Evolutionary conservation across 2,113 vertebrate genomes (phyloP), one percentile per base, ranked within the genome.

Genomic region (Ploceus nigricollis): DNA sequence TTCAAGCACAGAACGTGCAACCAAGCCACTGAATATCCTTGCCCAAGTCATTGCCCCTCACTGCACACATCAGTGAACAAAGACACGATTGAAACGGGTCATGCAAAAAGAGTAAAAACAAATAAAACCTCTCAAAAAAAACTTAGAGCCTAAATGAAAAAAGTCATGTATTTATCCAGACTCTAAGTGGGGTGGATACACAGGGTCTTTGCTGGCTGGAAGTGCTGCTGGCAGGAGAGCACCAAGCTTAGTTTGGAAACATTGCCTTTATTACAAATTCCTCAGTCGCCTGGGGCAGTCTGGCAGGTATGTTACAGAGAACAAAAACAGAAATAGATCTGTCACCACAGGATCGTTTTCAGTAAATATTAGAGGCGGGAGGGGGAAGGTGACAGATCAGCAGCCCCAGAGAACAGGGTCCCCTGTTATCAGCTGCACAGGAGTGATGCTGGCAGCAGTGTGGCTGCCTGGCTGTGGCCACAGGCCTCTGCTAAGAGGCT

Each of bases 311-410:
- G 94, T 90, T 93, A 90, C 3, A 57, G 79, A 87, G 96, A 96
- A 93, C 69, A 94, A 83, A 89, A 93, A 15, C 82, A 90, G 87
- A 96, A 96, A 97, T 90, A 96, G 87, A 94, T 85, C 91, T 96
- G 96, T 96, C 97, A 96, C 82, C 0, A 0, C 3, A 3, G 35
- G 72, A 88, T 92, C 35, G 0, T 91, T 96, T 65, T 90, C 69
- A 79, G 82, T 66, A 93, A 93, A 94, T 96, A 97, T 93, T 83
- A 68, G 91, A 97, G 87, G 72, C 9, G 2, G 51, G 72, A 8
- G 2, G 51, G 27, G 51, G 65, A 95, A 89, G 48, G 70, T 79
- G 95, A 87, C 89, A 92, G 93, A 90, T 51, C 39, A 15, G 76
- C 87, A 94, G 90, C 69, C 71, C 68, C 47, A 57, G 69, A 91